These are phyloP conservation scores for Lota lota DNA, from an alignment of 2,113 vertebrate species.

Conservation along the genomic window DNA sequence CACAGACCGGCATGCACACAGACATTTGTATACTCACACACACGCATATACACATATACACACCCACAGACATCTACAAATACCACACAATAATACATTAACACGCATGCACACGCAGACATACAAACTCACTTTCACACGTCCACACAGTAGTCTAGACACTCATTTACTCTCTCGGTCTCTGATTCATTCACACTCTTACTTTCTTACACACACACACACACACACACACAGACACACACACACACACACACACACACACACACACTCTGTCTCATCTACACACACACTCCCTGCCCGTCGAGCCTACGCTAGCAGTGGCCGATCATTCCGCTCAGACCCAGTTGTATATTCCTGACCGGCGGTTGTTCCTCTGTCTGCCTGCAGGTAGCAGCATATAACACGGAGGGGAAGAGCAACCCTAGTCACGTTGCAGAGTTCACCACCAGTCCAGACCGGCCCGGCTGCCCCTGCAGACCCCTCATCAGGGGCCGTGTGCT, in stretches of 20 bases:
- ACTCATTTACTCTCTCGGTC: too few species aligned
- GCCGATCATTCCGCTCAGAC: neutral
- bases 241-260: neutral
- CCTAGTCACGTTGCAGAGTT: constrained; percentile 89
- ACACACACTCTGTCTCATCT: neutral
- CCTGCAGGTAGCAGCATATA: constrained; percentile 89
- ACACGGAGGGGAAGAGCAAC: constrained; percentile 94
- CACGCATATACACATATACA: too few species aligned
- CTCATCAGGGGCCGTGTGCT: constrained; percentile 86
- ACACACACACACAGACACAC: too few species aligned
- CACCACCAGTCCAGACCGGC: constrained; percentile 86
- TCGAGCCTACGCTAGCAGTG: constrained; percentile 7
- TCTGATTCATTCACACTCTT: too few species aligned
- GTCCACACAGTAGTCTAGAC: neutral
- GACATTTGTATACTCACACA: too few species aligned
- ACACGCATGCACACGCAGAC: too few species aligned
- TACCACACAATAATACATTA: too few species aligned
- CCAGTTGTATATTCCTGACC: neutral
- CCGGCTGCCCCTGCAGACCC: constrained; percentile 83
- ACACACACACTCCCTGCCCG: neutral
- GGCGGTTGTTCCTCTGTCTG: neutral
- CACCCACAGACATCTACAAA: too few species aligned
- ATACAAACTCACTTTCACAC: neutral
- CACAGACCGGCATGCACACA: too few species aligned
- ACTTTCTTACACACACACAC: too few species aligned